A percentile compares a stretch with the other conserved stretches of the same genome.
These are phyloP conservation scores for Microplitis mediator DNA, from an alignment of 1,140 invertebrate genomes.

Conservation along the genomic window DNA sequence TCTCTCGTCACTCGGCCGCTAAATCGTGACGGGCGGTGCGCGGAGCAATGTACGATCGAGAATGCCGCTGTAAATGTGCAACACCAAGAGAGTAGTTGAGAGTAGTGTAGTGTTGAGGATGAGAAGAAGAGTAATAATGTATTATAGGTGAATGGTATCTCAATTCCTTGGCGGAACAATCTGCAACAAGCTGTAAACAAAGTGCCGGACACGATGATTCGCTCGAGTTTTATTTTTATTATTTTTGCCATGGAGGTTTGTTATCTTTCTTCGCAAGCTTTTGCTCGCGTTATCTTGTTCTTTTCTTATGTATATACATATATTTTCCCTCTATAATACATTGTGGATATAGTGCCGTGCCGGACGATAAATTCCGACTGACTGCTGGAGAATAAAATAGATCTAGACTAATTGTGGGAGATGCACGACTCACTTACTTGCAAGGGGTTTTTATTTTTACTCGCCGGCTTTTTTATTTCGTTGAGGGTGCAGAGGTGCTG, in stretches of 20 bases:
- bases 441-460: no score
- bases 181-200: slow-evolving; percentile 30
- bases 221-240: neutral
- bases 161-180: slow-evolving; percentile 26
- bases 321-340: no score
- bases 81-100: neutral
- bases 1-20: slow-evolving; percentile 21
- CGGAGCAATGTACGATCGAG: slow-evolving; percentile 11
- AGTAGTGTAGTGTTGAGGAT: neutral
- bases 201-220: slow-evolving; percentile 17
- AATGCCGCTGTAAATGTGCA: neutral
- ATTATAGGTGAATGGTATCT: slow-evolving; percentile 20
- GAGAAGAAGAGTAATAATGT: slow-evolving; percentile 15
- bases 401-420: slow-evolving; percentile 62
- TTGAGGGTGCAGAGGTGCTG: no score
- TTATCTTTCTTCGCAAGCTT: no score
- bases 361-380: slow-evolving; percentile 56
- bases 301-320: no score
- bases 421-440: slow-evolving; percentile 59
- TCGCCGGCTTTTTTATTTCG: no score
- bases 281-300: no score
- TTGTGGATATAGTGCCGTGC: slow-evolving; percentile 53
- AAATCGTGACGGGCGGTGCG: slow-evolving; percentile 20
- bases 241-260: neutral
- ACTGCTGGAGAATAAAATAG: slow-evolving; percentile 52